phyloP scores from a whole-genome alignment of 2,113 vertebrate genomes.

The Loxodonta africana region DNA sequence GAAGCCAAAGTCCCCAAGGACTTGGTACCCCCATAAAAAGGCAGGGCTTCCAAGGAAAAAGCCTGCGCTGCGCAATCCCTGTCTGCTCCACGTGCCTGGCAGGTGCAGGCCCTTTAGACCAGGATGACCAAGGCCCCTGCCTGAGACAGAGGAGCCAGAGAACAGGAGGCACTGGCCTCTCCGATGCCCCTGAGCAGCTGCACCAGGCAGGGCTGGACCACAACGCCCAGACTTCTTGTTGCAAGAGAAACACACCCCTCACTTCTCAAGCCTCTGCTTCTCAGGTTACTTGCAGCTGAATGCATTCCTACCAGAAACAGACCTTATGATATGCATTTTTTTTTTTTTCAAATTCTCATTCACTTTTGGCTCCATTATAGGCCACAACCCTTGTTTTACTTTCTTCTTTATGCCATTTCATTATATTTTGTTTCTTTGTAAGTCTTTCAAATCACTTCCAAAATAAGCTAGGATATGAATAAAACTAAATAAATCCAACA shows the following conservation, averaged over 20 bases:
- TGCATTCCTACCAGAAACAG: neutral
- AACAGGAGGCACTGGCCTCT: too few species aligned
- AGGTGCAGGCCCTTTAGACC: neutral
- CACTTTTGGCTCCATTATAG: neutral
- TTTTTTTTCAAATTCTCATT: neutral
- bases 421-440: neutral
- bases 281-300: neutral
- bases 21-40: neutral
- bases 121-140: neutral
- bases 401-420: neutral
- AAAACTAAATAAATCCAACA: neutral
- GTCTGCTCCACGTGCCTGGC: neutral
- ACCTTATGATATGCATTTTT: neutral
- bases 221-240: neutral
- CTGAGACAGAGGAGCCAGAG: neutral
- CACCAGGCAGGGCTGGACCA: neutral
- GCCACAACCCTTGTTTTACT: too few species aligned
- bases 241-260: neutral
- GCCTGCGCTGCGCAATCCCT: fast-evolving
- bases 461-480: neutral
- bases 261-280: neutral
- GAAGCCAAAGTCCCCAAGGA: neutral
- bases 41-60: neutral
- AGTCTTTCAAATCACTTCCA: neutral
- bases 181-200: neutral